Evolutionary conservation across 1,140 invertebrate genomes (phyloP).

Genomic region (roundworm (Caenorhabditis elegans)): DNA sequence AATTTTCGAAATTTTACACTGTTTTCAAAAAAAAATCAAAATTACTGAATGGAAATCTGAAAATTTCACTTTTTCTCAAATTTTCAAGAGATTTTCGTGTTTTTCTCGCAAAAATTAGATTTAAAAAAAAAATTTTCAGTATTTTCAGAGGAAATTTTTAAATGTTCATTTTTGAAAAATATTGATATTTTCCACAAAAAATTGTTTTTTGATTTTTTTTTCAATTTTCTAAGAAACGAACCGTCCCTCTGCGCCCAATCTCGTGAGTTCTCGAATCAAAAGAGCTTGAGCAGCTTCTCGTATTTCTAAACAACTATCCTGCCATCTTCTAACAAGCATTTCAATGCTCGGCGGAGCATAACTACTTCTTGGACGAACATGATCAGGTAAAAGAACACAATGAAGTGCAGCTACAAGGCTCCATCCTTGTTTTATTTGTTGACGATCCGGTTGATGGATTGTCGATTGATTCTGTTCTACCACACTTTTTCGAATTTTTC

Average conservation of each 20-base stretch:
- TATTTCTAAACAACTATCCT: conserved; percentile 93
- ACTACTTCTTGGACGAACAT: conserved; percentile 61
- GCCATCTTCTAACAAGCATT: conserved; percentile 91
- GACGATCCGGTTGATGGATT: conserved; percentile 69
- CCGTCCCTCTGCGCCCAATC: conserved; percentile 78
- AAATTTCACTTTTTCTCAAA: too few species aligned
- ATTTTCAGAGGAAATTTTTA: too few species aligned
- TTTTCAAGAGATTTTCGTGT: too few species aligned
- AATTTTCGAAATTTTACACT: too few species aligned
- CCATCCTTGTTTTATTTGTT: conserved; percentile 94
- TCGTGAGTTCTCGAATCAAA: conserved; percentile 84
- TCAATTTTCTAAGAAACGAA: conserved; percentile 70
- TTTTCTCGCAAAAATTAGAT: too few species aligned
- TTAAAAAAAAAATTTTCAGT: too few species aligned
- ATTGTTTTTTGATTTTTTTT: too few species aligned
- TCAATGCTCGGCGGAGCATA: conserved; percentile 92
- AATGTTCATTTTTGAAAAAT: too few species aligned
- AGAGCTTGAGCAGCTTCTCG: conserved; percentile 93
- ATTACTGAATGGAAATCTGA: too few species aligned
- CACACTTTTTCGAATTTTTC: conserved; percentile 2
- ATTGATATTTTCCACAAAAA: too few species aligned
- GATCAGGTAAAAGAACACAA: conserved; percentile 88
- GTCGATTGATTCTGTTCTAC: not conserved
- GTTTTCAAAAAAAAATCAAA: too few species aligned
- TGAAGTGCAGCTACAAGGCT: conserved; percentile 89